A percentile compares a stretch with the other conserved stretches of the same genome.
Conservation (phyloP, 1,140 invertebrate species). For the Diprion similis region DNA sequence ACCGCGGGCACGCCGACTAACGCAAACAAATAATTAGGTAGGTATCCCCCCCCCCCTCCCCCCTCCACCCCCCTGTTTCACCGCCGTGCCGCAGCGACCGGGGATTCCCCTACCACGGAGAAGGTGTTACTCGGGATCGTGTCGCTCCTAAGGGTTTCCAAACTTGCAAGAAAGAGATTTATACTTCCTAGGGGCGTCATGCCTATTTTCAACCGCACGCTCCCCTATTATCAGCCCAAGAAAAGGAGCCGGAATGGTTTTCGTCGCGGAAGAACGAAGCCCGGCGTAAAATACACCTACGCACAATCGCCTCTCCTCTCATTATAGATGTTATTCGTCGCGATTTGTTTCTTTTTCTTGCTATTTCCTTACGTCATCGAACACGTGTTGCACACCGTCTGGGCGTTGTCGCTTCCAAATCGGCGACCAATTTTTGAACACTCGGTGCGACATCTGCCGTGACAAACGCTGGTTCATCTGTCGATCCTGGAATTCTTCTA, state of each 20-base stretch:
- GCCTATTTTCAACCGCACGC: conserved; percentile 1
- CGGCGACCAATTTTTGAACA: not conserved
- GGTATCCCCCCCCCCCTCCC: no score
- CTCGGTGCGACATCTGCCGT: not conserved
- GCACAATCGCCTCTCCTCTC: no score
- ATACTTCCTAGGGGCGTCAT: conserved; percentile 5
- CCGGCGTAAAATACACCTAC: no score
- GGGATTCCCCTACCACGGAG: not conserved
- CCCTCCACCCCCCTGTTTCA: no score
- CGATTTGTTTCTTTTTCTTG: no score
- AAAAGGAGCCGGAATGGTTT: no score
- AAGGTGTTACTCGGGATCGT: not conserved
- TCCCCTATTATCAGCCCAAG: no score
- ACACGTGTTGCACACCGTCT: no score
- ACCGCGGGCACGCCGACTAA: conserved; percentile 25
- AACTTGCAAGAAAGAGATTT: conserved; percentile 3
- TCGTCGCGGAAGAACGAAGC: no score
- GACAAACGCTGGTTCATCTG: not conserved
- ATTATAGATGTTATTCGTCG: no score
- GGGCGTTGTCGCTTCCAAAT: not conserved
- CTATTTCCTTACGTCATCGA: no score
- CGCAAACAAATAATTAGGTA: conserved; percentile 7
- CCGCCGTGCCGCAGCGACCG: not conserved
- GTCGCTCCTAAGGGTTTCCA: not conserved
- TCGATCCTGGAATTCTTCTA: not conserved